Evolutionary conservation across 2,888 invertebrate species (phyloP).

Genomic region (Sepiola atlantica): DNA sequence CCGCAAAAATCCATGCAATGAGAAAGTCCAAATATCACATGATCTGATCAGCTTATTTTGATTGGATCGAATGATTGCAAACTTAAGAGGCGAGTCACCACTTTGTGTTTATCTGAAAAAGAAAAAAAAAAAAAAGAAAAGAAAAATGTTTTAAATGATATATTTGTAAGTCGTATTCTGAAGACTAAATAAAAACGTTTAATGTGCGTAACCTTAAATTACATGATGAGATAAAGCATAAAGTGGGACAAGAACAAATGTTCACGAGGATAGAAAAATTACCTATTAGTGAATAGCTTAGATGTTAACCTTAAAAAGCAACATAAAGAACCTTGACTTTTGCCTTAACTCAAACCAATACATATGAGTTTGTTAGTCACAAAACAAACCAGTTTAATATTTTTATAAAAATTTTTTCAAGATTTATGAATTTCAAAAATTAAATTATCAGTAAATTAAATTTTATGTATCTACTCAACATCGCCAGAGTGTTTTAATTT

Average conservation of each 20-base stretch:
- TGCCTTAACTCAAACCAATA: not conserved
- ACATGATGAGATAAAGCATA: too few species aligned
- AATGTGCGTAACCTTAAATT: not conserved
- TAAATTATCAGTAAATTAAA: too few species aligned
- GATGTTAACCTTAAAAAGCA: not conserved
- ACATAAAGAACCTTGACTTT: not conserved
- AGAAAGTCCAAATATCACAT: conserved; percentile 21
- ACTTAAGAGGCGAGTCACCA: conserved; percentile 92
- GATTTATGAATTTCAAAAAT: not conserved
- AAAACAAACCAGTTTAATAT: not conserved
- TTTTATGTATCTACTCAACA: too few species aligned
- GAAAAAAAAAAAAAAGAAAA: conserved; percentile 43
- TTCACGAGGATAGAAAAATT: not conserved
- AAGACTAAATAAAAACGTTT: not conserved
- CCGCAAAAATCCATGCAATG: conserved; percentile 9
- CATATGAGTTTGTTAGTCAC: not conserved
- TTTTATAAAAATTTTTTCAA: not conserved
- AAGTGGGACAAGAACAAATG: not conserved
- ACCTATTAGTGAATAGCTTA: not conserved
- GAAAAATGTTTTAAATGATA: not conserved
- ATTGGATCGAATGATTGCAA: conserved; percentile 77
- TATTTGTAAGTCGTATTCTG: not conserved
- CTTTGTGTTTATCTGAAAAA: conserved; percentile 91
- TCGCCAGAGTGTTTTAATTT: too few species aligned
- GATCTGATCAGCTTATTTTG: conserved; percentile 39